Evolutionary conservation across 1,140 invertebrate species (phyloP).

Genomic region (Ceratosolen solmsi): DNA sequence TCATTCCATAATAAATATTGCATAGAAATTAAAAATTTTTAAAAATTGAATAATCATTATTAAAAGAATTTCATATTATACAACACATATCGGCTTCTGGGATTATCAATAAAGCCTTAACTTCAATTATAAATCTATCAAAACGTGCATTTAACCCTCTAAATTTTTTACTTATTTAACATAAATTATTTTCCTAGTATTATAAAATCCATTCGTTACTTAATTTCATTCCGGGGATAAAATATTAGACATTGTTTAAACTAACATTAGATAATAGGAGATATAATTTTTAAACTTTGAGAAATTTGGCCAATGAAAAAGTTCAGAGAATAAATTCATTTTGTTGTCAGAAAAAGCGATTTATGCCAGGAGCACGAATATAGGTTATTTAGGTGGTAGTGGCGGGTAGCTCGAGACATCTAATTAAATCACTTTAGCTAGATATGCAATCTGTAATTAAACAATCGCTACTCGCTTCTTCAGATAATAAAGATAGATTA

Average conservation of each 20-base stretch:
- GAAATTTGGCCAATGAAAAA: constrained; percentile 6
- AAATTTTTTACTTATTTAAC: background rate
- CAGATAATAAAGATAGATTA: background rate
- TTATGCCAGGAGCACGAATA: constrained; percentile 12
- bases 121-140: too few species aligned
- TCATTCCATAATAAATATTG: too few species aligned
- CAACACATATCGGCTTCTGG: too few species aligned
- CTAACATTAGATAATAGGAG: background rate
- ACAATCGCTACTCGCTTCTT: background rate
- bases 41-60: too few species aligned
- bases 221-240: background rate
- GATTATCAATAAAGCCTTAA: too few species aligned
- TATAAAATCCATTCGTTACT: background rate
- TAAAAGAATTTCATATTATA: too few species aligned
- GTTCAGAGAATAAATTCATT: background rate
- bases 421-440: constrained; percentile 12
- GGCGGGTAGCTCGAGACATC: background rate
- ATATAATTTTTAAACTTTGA: background rate
- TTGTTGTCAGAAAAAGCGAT: constrained; percentile 15
- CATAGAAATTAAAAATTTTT: too few species aligned
- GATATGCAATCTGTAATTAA: constrained; percentile 3
- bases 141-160: too few species aligned
- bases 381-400: background rate
- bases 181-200: background rate
- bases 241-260: background rate